A percentile compares a stretch with the other conserved stretches of the same genome.
Evolutionary conservation across 2,113 vertebrate genomes (phyloP).

Genomic region (Microcebus tavaratra): DNA sequence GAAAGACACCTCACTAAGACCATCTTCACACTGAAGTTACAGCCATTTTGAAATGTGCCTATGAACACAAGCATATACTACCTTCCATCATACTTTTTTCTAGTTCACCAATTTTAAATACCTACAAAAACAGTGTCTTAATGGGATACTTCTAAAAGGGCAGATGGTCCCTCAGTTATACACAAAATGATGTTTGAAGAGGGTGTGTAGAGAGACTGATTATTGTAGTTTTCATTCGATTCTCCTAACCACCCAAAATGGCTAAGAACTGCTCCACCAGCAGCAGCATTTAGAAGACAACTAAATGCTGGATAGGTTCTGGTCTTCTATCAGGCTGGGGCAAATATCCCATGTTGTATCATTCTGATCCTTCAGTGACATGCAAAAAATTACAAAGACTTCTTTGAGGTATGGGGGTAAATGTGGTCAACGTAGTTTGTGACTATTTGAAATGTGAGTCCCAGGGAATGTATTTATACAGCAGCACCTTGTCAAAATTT

Average conservation of each 20-base stretch:
- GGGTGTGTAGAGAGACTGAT: neutral
- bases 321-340: neutral
- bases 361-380: neutral
- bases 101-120: neutral
- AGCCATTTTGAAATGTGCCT: neutral
- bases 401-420: neutral
- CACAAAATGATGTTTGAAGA: neutral
- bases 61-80: neutral
- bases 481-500: neutral
- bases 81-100: neutral
- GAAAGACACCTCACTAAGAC: neutral
- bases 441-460: constrained; percentile 14
- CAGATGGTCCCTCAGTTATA: neutral
- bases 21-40: neutral
- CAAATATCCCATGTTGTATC: neutral
- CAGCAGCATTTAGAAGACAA: neutral
- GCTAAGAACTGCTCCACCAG: neutral
- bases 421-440: neutral
- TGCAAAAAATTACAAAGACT: constrained; percentile 33
- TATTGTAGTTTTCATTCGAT: neutral
- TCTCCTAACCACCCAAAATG: neutral
- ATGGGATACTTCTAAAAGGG: neutral
- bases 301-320: too few relatives aligned
- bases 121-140: neutral
- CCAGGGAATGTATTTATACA: neutral